Evolutionary conservation across 1,140 invertebrate species (phyloP).

Genomic region (Drosophila bocki): DNA sequence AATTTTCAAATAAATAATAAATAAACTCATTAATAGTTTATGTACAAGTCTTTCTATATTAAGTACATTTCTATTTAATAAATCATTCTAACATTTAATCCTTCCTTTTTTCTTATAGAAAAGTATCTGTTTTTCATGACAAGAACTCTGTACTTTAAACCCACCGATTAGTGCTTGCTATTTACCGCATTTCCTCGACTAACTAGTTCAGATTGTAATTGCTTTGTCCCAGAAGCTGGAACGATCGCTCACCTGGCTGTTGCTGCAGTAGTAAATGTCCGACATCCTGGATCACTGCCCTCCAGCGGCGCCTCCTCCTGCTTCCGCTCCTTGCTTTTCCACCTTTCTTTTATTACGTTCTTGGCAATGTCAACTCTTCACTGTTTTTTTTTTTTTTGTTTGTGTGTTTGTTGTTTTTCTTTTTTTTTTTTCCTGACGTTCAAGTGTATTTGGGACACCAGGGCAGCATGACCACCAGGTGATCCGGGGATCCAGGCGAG

Average conservation of each 20-base stretch:
- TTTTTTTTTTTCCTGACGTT: background rate
- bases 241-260: conserved; percentile 63
- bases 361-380: background rate
- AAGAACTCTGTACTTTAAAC: background rate
- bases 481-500: conserved; percentile 20
- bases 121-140: background rate
- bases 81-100: no score
- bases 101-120: no score
- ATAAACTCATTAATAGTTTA: no score
- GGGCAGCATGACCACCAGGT: conserved; percentile 37
- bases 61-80: no score
- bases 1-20: no score
- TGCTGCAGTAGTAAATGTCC: conserved; percentile 80
- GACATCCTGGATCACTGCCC: conserved; percentile 65
- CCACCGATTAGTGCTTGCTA: background rate
- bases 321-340: conserved; percentile 2
- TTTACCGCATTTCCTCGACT: conserved; percentile 9
- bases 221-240: conserved; percentile 23
- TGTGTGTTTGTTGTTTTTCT: background rate
- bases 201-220: conserved; percentile 16
- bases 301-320: conserved; percentile 16
- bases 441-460: conserved; percentile 3
- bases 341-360: background rate
- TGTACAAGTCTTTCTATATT: no score
- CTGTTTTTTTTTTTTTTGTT: background rate